phyloP scores from a whole-genome alignment of 2,888 invertebrate species.

The Meta bourneti region DNA sequence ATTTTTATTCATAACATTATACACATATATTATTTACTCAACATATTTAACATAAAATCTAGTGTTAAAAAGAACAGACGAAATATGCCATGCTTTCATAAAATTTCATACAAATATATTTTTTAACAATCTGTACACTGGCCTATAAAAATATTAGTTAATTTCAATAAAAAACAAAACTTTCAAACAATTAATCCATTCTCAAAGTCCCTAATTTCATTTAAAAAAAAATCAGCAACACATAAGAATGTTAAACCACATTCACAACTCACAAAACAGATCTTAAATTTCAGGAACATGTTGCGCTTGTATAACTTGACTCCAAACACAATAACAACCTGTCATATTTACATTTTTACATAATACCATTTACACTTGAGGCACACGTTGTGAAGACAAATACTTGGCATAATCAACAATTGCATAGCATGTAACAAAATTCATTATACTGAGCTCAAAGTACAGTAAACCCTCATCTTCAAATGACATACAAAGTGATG shows the following conservation, averaged over 20 bases:
- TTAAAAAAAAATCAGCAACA: conserved; percentile 9
- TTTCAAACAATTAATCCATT: conserved; percentile 7
- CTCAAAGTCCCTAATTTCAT: neutral
- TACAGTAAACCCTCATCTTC: neutral
- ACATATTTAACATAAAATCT: conserved; percentile 38
- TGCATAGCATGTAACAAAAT: conserved; percentile 1
- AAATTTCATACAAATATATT: conserved; percentile 55
- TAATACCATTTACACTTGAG: conserved; percentile 20
- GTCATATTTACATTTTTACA: conserved; percentile 36
- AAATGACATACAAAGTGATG: conserved; percentile 17
- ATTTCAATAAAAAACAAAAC: conserved; percentile 4
- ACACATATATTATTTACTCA: conserved; percentile 6
- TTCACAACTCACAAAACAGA: neutral
- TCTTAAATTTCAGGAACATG: neutral
- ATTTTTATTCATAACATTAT: conserved; percentile 50
- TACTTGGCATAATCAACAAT: conserved; percentile 2
- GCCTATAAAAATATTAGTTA: conserved; percentile 20
- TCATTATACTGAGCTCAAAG: neutral
- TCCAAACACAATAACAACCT: conserved; percentile 3
- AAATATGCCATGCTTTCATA: neutral
- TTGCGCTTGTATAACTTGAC: neutral
- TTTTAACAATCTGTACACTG: conserved; percentile 49
- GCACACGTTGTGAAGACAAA: neutral
- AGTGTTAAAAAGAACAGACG: neutral
- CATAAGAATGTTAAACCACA: neutral